These are phyloP conservation scores for Drosophila sturtevanti DNA, from an alignment of 1,140 invertebrate genomes.

Conservation along the genomic window DNA sequence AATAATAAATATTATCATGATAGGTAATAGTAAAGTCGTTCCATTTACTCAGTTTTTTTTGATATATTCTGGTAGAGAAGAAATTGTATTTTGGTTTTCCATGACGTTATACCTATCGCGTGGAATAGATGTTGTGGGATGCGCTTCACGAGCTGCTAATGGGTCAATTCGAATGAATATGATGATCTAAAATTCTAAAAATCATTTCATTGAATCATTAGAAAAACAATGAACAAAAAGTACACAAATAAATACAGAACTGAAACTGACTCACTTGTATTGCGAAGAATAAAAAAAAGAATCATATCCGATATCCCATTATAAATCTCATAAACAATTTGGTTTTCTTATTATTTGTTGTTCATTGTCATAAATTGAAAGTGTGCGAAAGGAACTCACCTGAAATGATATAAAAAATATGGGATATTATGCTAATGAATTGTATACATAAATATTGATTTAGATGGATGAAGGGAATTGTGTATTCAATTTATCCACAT, in stretches of 20 bases:
- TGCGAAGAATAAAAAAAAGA: not conserved
- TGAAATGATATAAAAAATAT: slow-evolving; percentile 46
- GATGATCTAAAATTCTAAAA: slow-evolving; percentile 36
- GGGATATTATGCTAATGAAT: slow-evolving; percentile 43
- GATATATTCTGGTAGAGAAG: slow-evolving; percentile 10
- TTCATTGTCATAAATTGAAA: slow-evolving; percentile 1
- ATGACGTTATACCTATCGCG: slow-evolving; percentile 68
- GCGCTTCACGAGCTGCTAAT: slow-evolving; percentile 76
- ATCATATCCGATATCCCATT: slow-evolving; percentile 35
- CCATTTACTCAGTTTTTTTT: slow-evolving; percentile 12
- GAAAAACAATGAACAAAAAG: not conserved
- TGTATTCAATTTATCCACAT: slow-evolving; percentile 42
- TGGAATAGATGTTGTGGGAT: slow-evolving; percentile 48
- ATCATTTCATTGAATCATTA: slow-evolving; percentile 27
- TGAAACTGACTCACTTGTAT: not conserved
- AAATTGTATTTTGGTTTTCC: slow-evolving; percentile 41
- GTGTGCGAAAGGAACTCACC: slow-evolving; percentile 32
- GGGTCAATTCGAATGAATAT: slow-evolving; percentile 75
- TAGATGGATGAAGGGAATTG: slow-evolving; percentile 34
- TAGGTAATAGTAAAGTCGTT: not conserved
- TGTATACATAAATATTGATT: slow-evolving; percentile 39
- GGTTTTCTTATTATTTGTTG: slow-evolving; percentile 1
- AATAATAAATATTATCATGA: too few relatives aligned
- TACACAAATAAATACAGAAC: not conserved
- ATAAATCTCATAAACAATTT: slow-evolving; percentile 28